Base-by-base conservation (phyloP, 2,113 vertebrate species). In the Fulica atra region DNA sequence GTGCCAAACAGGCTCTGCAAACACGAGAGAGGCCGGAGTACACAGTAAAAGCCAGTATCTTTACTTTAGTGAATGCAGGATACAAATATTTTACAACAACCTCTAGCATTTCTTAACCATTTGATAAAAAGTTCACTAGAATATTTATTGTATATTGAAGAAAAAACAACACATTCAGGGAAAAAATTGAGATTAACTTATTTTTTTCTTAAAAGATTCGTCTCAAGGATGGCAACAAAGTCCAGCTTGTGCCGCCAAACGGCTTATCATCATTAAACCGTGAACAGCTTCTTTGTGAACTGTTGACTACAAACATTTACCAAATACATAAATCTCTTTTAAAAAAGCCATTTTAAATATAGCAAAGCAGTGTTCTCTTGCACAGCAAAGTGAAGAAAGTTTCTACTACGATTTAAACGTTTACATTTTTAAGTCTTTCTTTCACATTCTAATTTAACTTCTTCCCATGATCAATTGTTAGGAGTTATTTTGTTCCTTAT, bases 161-260 rank as follows among this genome's bases (percentile, higher is more conserved):
- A 99, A 98, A 99, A 99, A 99, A 99, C 98, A 99, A 99, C 99
- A 99, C 99, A 99, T 99, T 99, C 98, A 98, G 99, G 98, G 98
- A 98, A 98, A 99, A 98, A 99, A 98, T 97, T 98, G 98, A 98
- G 98, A 99, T 99, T 98, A 99, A 99, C 98, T 99, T 99, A 98
- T 98, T 98, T 98, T 97, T 98, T 98, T 98, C 98, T 98, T 98
- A 99, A 99, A 99, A 98, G 98, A 98, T 99, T 98, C 97, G 97
- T 99, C 98, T 99, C 98, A 98, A 98, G 98, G 98, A 99, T 99
- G 99, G 99, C 99, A 99, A 99, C 99, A 99, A 99, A 99, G 99
- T 99, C 99, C 99, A 99, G 99, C 99, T 99, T 99, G 98, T 99
- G 99, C 99, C 98, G 99, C 99, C 99, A 99, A 99, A 98, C 98